These are phyloP conservation scores for Yoshiicerus persimilis DNA, from an alignment of 1,140 invertebrate species.

Conservation along the genomic window DNA sequence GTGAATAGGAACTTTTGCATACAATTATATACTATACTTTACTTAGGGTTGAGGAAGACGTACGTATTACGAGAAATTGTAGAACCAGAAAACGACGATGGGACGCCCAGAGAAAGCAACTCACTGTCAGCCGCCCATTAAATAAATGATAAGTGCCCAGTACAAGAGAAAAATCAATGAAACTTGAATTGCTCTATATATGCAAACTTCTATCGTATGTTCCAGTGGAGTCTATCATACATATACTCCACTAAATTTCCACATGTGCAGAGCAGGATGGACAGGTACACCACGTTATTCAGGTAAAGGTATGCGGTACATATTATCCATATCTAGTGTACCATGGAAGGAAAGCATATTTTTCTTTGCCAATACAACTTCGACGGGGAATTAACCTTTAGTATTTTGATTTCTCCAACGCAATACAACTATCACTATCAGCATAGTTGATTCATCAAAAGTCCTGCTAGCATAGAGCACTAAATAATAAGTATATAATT, in stretches of 20 bases:
- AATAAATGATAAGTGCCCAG: slow-evolving; percentile 41
- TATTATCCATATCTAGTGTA: too few relatives aligned
- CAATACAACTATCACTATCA: too few relatives aligned
- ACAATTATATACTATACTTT: neutral
- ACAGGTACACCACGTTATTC: too few relatives aligned
- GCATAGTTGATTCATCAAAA: too few relatives aligned
- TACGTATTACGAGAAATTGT: neutral
- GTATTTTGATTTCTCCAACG: too few relatives aligned
- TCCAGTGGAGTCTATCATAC: too few relatives aligned
- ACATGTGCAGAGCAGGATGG: neutral
- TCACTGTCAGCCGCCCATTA: slow-evolving; percentile 30
- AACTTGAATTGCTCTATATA: neutral
- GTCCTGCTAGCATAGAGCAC: too few relatives aligned
- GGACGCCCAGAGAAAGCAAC: neutral
- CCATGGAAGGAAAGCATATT: too few relatives aligned
- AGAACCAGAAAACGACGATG: neutral
- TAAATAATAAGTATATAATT: too few relatives aligned
- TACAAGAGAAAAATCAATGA: slow-evolving; percentile 35
- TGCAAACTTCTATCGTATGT: neutral
- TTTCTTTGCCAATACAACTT: too few relatives aligned
- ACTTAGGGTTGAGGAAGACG: neutral
- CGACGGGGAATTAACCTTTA: too few relatives aligned
- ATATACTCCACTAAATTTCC: neutral
- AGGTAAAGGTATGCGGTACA: too few relatives aligned
- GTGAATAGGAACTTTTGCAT: neutral